Percentiles rank a stretch among this genome's conserved stretches.
These are phyloP conservation scores for Okamejei kenojei DNA, from an alignment of 2,797 vertebrate genomes.

Conservation along the genomic window DNA sequence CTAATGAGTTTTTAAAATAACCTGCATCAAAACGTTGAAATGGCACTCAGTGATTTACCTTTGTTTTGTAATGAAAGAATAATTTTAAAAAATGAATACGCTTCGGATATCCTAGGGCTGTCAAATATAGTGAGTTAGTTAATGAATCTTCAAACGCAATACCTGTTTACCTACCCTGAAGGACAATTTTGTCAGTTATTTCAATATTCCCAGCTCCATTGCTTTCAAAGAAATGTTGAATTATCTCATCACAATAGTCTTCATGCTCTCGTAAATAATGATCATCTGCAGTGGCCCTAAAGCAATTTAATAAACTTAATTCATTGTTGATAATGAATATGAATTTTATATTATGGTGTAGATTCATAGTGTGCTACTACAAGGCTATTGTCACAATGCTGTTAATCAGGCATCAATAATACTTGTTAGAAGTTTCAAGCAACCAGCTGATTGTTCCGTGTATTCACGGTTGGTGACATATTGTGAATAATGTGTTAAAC, in stretches of 20 bases:
- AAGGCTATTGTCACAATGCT: neutral
- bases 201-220: slow-evolving; percentile 44
- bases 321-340: slow-evolving; percentile 29
- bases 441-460: neutral
- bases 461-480: neutral
- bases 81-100: neutral
- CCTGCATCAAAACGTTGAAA: no score
- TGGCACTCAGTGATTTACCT: neutral
- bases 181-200: slow-evolving; percentile 32
- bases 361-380: neutral
- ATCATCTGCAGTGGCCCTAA: slow-evolving; percentile 47
- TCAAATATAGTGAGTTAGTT: neutral
- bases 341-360: slow-evolving; percentile 18
- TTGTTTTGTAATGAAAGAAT: neutral
- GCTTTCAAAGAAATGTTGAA: slow-evolving; percentile 43
- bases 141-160: slow-evolving; percentile 5
- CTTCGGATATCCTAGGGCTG: neutral
- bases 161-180: slow-evolving; percentile 25
- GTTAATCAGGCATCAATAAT: slow-evolving; percentile 29
- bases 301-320: slow-evolving; percentile 16
- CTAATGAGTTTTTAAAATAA: neutral
- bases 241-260: slow-evolving; percentile 42
- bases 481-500: neutral
- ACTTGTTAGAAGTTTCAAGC: neutral
- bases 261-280: slow-evolving; percentile 44